Evolutionary conservation across 2,797 vertebrate species (phyloP).

Genomic region (Mionectes olivaceus): DNA sequence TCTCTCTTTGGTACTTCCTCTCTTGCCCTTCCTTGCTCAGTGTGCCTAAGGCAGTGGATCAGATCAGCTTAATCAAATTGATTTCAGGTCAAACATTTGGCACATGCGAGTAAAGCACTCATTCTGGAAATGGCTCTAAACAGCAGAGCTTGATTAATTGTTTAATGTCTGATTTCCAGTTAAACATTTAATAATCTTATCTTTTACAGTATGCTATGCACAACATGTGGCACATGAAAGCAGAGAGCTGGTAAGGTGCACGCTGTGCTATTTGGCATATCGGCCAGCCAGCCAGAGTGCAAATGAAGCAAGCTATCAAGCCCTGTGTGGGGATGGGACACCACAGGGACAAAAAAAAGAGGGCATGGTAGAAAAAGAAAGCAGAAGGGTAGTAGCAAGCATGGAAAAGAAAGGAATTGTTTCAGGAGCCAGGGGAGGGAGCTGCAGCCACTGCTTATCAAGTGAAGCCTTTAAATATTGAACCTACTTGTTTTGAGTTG

Average conservation of each 20-base stretch:
- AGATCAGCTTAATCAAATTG: background rate
- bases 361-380: background rate
- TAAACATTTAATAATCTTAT: constrained; percentile 25
- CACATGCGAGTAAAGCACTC: background rate
- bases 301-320: background rate
- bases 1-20: background rate
- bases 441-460: background rate
- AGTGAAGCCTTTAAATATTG: background rate
- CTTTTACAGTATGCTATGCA: background rate
- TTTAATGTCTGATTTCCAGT: constrained; percentile 19
- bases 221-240: background rate
- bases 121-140: background rate
- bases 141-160: background rate
- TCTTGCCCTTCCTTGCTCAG: background rate
- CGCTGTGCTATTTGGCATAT: background rate
- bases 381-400: background rate
- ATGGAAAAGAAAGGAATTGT: background rate
- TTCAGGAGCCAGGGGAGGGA: background rate
- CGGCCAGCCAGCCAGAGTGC: background rate
- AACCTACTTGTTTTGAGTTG: background rate
- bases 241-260: background rate
- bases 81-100: background rate
- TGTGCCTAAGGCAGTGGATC: background rate
- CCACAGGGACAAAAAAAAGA: background rate
- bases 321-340: background rate